Evolutionary conservation across 2,113 vertebrate species (phyloP).

Genomic region (Diphyllodes magnificus): DNA sequence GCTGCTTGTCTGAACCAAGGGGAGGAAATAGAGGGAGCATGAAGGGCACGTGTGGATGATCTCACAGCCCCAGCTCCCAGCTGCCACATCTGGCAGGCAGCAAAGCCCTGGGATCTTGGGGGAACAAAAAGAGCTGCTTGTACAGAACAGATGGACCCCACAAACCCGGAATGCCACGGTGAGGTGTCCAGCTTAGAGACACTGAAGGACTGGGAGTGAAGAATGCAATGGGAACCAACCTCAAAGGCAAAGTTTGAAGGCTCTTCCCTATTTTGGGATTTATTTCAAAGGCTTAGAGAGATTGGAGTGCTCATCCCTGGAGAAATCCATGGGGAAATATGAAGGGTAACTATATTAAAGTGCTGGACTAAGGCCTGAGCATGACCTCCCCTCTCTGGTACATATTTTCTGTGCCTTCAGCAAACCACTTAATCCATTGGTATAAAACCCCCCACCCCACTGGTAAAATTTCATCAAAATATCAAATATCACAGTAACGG

Average conservation of each 20-base stretch:
- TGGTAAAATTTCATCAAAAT: neutral
- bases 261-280: neutral
- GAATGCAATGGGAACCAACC: neutral
- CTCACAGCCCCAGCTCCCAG: slow-evolving; percentile 20
- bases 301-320: neutral
- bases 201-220: neutral
- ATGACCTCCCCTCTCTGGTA: neutral
- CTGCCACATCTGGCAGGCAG: slow-evolving; percentile 37
- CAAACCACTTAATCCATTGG: neutral
- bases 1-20: neutral
- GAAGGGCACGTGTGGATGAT: slow-evolving; percentile 20
- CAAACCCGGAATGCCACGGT: rapidly evolving
- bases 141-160: neutral
- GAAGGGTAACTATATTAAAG: neutral
- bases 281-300: neutral
- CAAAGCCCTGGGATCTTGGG: neutral
- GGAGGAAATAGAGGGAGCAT: neutral
- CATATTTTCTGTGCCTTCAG: neutral
- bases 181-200: neutral
- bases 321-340: neutral
- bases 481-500: neutral
- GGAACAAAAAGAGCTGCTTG: neutral
- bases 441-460: neutral
- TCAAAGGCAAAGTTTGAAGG: neutral
- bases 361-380: neutral